phyloP scores from a whole-genome alignment of 2,888 invertebrate genomes.

The Germaria angustata region DNA sequence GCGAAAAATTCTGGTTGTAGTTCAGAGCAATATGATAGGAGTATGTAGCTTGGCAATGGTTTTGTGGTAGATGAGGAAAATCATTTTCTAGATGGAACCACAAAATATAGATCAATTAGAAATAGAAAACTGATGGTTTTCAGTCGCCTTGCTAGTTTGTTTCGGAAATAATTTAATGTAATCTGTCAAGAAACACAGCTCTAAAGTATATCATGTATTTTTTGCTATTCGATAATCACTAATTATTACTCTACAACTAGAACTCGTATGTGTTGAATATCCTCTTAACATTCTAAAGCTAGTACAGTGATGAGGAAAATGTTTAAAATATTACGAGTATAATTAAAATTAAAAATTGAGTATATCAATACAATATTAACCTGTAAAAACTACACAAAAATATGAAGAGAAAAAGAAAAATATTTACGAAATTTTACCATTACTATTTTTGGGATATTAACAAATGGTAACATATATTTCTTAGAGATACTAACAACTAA shows the following conservation, averaged over 20 bases:
- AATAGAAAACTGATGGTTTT: too few relatives aligned
- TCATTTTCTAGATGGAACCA: too few relatives aligned
- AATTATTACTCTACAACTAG: not conserved
- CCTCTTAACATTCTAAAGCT: not conserved
- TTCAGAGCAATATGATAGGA: too few relatives aligned
- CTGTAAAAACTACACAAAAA: constrained; percentile 76
- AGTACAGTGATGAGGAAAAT: constrained; percentile 9
- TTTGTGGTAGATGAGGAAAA: too few relatives aligned
- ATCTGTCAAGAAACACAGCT: too few relatives aligned
- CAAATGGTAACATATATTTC: not conserved
- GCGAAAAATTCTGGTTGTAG: too few relatives aligned
- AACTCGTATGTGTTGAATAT: not conserved
- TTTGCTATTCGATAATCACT: too few relatives aligned
- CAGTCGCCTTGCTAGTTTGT: too few relatives aligned
- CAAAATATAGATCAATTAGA: too few relatives aligned
- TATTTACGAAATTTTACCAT: constrained; percentile 55
- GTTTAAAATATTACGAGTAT: not conserved
- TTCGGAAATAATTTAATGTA: too few relatives aligned
- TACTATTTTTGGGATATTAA: constrained; percentile 35
- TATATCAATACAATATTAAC: constrained; percentile 68
- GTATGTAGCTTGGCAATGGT: too few relatives aligned
- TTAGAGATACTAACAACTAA: constrained; percentile 12
- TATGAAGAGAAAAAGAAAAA: constrained; percentile 63
- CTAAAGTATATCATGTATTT: too few relatives aligned
- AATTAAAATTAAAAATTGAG: not conserved